Conservation (phyloP, 2,888 invertebrate species). For the Eugnorisma glareosa region DNA sequence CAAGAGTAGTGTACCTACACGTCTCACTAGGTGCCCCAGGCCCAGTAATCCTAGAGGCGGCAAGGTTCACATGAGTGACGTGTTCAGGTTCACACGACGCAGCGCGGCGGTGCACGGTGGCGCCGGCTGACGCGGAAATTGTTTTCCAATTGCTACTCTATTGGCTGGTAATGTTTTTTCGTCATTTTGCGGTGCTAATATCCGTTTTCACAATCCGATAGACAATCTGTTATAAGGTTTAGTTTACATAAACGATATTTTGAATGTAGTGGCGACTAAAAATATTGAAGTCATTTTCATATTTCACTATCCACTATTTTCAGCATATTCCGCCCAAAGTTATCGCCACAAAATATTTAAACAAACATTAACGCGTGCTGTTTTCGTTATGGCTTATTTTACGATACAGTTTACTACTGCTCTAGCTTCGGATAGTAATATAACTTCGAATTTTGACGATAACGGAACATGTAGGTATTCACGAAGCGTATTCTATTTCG, state of each 20-base stretch:
- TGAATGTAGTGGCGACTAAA: not conserved
- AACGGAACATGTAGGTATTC: conserved; percentile 57
- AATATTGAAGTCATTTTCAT: not conserved
- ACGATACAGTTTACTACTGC: conserved; percentile 63
- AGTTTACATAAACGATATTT: not conserved
- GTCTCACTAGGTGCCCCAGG: not conserved
- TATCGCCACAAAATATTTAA: conserved; percentile 48
- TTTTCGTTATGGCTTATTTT: conserved; percentile 62
- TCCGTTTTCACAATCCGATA: conserved; percentile 30
- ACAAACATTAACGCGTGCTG: conserved; percentile 62
- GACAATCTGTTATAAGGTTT: not conserved
- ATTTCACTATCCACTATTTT: conserved; percentile 15
- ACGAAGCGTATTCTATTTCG: conserved; percentile 60
- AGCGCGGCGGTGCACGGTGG: conserved; percentile 1
- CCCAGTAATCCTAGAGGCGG: conserved; percentile 12
- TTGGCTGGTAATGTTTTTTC: conserved; percentile 55
- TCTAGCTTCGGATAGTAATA: conserved; percentile 63
- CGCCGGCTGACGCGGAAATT: conserved; percentile 50
- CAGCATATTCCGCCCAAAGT: conserved; percentile 32
- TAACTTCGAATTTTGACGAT: conserved; percentile 61
- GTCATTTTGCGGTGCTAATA: conserved; percentile 49
- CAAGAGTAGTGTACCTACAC: not conserved
- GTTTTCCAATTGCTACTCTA: conserved; percentile 59
- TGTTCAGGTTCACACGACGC: conserved; percentile 19
- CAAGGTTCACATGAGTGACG: conserved; percentile 10